Conservation (phyloP, 2,797 vertebrate species). For the Malacoctenus gilli region DNA sequence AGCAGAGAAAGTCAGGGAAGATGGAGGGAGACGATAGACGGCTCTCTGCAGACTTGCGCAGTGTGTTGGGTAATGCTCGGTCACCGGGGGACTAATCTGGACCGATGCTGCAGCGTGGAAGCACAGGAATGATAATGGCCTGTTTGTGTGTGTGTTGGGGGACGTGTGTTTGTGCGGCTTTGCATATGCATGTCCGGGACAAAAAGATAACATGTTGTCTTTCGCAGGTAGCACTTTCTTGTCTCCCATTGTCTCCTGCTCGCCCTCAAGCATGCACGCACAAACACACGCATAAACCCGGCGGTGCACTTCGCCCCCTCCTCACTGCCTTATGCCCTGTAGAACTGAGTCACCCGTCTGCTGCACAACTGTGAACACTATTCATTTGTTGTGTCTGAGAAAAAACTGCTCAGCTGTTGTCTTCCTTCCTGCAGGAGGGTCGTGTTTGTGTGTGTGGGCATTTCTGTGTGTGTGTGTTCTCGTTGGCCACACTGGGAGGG, state of each 20-base stretch:
- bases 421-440: conserved; percentile 28
- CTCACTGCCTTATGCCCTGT: conserved; percentile 28
- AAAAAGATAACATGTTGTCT: conserved; percentile 29
- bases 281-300: conserved; percentile 15
- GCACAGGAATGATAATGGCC: conserved; percentile 74
- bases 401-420: conserved; percentile 50
- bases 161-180: conserved; percentile 48
- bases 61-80: conserved; percentile 67
- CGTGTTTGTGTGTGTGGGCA: conserved; percentile 6
- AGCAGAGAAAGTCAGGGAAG: conserved; percentile 37
- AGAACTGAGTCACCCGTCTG: conserved; percentile 52
- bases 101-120: conserved; percentile 64
- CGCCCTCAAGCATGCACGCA: conserved; percentile 5
- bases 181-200: conserved; percentile 41
- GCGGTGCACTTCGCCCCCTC: conserved; percentile 8
- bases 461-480: conserved; percentile 15
- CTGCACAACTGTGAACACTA: conserved; percentile 49
- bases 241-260: conserved; percentile 8
- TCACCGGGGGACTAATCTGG: conserved; percentile 69
- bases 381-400: conserved; percentile 62
- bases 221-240: conserved; percentile 34
- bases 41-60: conserved; percentile 71
- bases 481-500: conserved; percentile 17
- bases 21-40: conserved; percentile 60
- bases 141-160: conserved; percentile 52